Conservation (phyloP, 2,797 vertebrate species). For the Coregonus ussuriensis region DNA sequence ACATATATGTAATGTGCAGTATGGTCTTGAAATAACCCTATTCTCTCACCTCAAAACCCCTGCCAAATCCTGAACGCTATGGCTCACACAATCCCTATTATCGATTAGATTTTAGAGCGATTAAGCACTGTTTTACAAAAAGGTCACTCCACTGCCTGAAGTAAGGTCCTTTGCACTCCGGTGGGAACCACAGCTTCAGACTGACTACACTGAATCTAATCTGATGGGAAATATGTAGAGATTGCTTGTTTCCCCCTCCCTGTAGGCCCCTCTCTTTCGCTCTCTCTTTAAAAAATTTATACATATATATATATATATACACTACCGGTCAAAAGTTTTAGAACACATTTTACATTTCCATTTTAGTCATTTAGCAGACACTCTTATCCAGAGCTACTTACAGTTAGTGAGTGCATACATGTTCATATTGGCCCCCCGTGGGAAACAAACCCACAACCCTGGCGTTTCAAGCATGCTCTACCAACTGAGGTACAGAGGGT, state of each 20-base stretch:
- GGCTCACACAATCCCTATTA: slow-evolving; percentile 42
- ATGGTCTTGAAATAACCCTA: neutral
- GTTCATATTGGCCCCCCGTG: too few species aligned
- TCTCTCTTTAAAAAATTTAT: neutral
- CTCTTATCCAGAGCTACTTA: too few species aligned
- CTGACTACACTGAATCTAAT: slow-evolving; percentile 4
- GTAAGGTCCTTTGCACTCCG: slow-evolving; percentile 44
- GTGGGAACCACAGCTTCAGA: neutral
- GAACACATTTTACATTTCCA: too few species aligned
- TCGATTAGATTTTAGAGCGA: slow-evolving; percentile 55
- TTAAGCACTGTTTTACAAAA: slow-evolving; percentile 59
- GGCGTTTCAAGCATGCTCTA: too few species aligned
- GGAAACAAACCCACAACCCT: too few species aligned
- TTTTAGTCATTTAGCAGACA: too few species aligned
- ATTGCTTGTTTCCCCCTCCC: slow-evolving; percentile 48
- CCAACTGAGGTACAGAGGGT: too few species aligned
- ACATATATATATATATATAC: too few species aligned
- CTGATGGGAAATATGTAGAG: slow-evolving; percentile 11
- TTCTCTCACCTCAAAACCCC: neutral
- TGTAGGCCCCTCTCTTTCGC: neutral
- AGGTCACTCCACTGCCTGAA: slow-evolving; percentile 47
- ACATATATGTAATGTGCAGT: neutral
- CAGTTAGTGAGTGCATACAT: too few species aligned
- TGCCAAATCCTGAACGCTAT: neutral
- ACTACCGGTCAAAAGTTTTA: too few species aligned